A percentile compares a stretch with the other conserved stretches of the same genome.
phyloP scores from a whole-genome alignment of 2,888 invertebrate genomes.

The Pelosia muscerda region DNA sequence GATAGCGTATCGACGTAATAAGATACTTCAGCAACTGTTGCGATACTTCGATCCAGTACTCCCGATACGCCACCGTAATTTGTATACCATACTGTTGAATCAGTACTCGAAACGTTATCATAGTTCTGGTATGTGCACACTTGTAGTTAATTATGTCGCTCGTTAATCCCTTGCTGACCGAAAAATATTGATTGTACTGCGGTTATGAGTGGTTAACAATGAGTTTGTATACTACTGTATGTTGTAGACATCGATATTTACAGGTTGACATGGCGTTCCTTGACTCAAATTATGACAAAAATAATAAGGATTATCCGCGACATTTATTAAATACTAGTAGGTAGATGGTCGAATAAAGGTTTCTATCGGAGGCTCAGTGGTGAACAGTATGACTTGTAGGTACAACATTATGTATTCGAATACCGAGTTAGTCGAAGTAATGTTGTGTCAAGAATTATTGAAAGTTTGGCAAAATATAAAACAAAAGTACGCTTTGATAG shows the following conservation, averaged over 20 bases:
- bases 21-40: conserved; percentile 65
- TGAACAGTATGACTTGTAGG: no score
- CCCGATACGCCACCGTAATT: conserved; percentile 48
- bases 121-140: conserved; percentile 36
- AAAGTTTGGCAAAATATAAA: no score
- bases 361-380: neutral
- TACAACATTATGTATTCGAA: neutral
- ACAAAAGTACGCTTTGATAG: no score
- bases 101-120: conserved; percentile 53
- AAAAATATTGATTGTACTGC: conserved; percentile 36
- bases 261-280: neutral
- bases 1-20: conserved; percentile 77
- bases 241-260: neutral
- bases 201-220: conserved; percentile 21
- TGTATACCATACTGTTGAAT: conserved; percentile 44
- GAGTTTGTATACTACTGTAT: neutral
- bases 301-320: neutral
- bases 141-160: conserved; percentile 39
- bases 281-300: neutral
- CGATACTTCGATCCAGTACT: conserved; percentile 34
- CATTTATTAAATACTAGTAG: neutral
- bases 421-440: neutral
- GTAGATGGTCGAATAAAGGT: neutral
- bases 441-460: neutral
- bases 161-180: conserved; percentile 39